Conservation (phyloP, 2,113 vertebrate genomes). For the Poeciliopsis retropinna region DNA sequence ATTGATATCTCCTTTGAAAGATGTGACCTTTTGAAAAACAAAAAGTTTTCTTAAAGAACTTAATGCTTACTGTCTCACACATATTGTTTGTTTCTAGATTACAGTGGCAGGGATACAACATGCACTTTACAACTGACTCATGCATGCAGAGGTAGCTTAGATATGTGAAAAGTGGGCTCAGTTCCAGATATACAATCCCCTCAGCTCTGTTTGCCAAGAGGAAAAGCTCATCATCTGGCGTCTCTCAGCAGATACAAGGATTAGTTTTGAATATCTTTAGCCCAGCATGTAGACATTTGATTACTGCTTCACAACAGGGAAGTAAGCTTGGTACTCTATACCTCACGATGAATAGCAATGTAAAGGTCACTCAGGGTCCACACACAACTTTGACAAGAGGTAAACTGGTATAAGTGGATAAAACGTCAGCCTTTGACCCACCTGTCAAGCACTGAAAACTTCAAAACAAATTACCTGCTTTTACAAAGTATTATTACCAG, state of each 20-base stretch:
- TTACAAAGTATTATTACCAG: not conserved
- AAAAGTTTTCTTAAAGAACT: not conserved
- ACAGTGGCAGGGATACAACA: slow-evolving; percentile 2
- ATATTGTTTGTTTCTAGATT: not conserved
- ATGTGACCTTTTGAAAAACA: no score
- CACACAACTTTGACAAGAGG: slow-evolving; percentile 9
- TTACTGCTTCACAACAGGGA: slow-evolving; percentile 49
- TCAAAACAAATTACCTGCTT: not conserved
- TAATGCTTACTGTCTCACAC: not conserved
- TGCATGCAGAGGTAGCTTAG: slow-evolving; percentile 15
- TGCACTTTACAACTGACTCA: slow-evolving; percentile 29
- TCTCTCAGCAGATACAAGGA: slow-evolving; percentile 67
- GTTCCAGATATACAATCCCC: slow-evolving; percentile 41
- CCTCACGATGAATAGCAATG: slow-evolving; percentile 51
- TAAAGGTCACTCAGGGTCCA: slow-evolving; percentile 30
- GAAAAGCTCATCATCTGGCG: slow-evolving; percentile 58
- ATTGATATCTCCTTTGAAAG: no score
- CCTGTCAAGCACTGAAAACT: slow-evolving; percentile 9
- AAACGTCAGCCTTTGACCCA: slow-evolving; percentile 15
- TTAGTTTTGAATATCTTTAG: slow-evolving; percentile 62
- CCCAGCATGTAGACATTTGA: slow-evolving; percentile 56
- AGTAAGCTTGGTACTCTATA: slow-evolving; percentile 31
- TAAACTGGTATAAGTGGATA: slow-evolving; percentile 29
- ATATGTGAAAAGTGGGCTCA: slow-evolving; percentile 32
- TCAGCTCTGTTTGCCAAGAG: slow-evolving; percentile 47